Conservation (phyloP, 2,888 invertebrate genomes). For the Caradrina kadenii region DNA sequence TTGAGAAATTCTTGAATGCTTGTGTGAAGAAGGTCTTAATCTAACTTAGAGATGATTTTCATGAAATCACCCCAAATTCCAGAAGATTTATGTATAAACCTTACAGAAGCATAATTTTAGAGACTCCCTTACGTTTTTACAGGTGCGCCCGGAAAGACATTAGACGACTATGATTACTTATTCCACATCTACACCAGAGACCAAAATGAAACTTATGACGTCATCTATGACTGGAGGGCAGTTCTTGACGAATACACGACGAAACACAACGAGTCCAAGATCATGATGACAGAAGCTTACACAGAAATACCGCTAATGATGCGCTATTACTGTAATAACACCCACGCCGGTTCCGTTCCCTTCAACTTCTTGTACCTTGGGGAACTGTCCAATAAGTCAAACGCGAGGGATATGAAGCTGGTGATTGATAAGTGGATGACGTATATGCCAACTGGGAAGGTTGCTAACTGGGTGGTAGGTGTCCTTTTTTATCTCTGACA, state of each 20-base stretch:
- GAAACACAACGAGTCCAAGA: slow-evolving; percentile 77
- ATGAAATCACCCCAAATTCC: not conserved
- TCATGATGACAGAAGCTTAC: slow-evolving; percentile 92
- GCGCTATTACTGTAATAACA: slow-evolving; percentile 90
- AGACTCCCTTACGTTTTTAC: not conserved
- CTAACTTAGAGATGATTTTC: not conserved
- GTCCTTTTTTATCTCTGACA: not conserved
- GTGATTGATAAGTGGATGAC: slow-evolving; percentile 90
- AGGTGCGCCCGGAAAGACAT: slow-evolving; percentile 52
- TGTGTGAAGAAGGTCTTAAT: not conserved
- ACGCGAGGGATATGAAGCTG: slow-evolving; percentile 87
- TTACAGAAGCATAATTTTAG: not conserved
- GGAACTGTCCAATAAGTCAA: slow-evolving; percentile 85
- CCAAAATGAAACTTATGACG: slow-evolving; percentile 89
- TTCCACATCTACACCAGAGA: slow-evolving; percentile 90
- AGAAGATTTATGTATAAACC: not conserved
- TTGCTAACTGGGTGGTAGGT: slow-evolving; percentile 93
- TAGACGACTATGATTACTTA: slow-evolving; percentile 88
- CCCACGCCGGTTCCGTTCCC: slow-evolving; percentile 90
- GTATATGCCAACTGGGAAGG: slow-evolving; percentile 88
- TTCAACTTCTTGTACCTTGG: slow-evolving; percentile 92
- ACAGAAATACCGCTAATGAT: slow-evolving; percentile 86
- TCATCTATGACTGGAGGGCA: slow-evolving; percentile 91
- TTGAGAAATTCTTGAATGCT: not conserved
- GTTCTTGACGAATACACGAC: slow-evolving; percentile 89